These are phyloP conservation scores for Erythrolamprus reginae DNA, from an alignment of 2,113 vertebrate species.

Conservation along the genomic window DNA sequence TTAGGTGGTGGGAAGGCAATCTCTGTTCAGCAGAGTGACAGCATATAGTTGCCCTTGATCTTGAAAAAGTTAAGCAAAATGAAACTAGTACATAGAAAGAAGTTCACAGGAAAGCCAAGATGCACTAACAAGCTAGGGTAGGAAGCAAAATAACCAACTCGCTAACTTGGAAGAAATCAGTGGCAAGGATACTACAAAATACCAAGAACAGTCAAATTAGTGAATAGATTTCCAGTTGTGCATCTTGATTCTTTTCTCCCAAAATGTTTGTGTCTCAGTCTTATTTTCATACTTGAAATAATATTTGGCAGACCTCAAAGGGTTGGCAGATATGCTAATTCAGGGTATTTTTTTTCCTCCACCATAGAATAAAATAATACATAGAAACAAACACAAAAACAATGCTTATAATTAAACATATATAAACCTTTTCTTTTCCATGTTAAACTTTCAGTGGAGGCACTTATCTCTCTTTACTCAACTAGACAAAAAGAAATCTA, in stretches of 20 bases:
- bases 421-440: no score
- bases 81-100: not conserved
- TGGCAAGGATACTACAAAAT: not conserved
- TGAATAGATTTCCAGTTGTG: not conserved
- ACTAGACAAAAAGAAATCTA: no score
- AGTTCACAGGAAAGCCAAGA: not conserved
- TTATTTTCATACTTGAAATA: not conserved
- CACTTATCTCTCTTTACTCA: no score
- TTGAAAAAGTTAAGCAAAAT: not conserved
- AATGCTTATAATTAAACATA: no score
- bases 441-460: no score
- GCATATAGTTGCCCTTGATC: not conserved
- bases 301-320: not conserved
- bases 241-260: not conserved
- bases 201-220: not conserved
- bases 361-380: no score
- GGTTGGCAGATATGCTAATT: not conserved
- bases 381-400: no score
- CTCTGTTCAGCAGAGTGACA: not conserved
- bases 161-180: not conserved
- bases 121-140: not conserved
- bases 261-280: not conserved
- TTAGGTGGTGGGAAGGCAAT: not conserved
- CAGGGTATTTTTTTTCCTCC: no score
- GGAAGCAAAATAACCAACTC: not conserved